Evolutionary conservation across 1,140 invertebrate species (phyloP), one percentile per base, ranked within the genome.

Genomic region (Battus philenor): DNA sequence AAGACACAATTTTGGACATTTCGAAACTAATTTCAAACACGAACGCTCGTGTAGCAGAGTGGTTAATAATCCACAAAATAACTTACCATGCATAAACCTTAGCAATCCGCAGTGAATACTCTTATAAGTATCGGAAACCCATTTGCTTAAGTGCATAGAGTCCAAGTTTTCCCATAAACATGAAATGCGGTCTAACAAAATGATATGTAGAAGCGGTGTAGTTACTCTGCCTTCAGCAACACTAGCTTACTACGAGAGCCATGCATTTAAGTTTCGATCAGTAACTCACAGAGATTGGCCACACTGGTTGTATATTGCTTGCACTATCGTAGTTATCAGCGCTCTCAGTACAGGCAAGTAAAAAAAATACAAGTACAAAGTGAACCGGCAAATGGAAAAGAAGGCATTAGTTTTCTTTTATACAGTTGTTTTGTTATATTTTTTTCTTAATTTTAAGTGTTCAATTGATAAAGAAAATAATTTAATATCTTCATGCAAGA

Each of bases 161-260:
- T 72, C 69, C 63, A 83, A 83, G 70, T 83, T 83, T 77, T 68
- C 61, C 70, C 65, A 78, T 83, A 80, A 83, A 80, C 76, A 80
- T 79, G 73, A 80, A 78, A 74, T 72, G 79, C 66, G 70, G 59
- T 73, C 59, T 59, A 50, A 60, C 62, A 73, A 70, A 75, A 75
- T 83, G 76, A 83, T 80, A 77, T 77, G 73, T 73, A 67, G 65
- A 75, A 67, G 70, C 71, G 59, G 50, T 64, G 53, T 58, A 50
- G 50, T 66, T 63, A 48, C 32, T 9, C 10, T 44, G 20, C 47
- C 38, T 31, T 41, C 54, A 54, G 45, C 38, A 33, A 44, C 44
- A 48, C 38, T 38, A 36, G 49, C 50, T 50, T 55, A 55, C 43
- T 47, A 41, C 24, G 18, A 33, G 34, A 33, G 31, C 20, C 16